Conservation (phyloP, 1,140 invertebrate genomes). For the Paraescarpia echinospica region DNA sequence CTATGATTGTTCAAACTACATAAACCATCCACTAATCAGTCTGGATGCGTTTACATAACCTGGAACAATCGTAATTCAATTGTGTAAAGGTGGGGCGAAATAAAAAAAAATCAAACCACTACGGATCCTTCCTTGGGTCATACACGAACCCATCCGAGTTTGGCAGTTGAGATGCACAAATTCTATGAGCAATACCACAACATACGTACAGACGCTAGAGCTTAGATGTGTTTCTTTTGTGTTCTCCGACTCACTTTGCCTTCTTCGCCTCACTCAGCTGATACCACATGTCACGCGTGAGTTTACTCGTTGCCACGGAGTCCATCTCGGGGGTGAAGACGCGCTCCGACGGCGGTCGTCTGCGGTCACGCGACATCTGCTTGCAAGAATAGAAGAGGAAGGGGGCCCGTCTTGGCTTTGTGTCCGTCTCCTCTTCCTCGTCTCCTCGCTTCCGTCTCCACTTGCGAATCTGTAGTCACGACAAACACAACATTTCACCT, state of each 20-base stretch:
- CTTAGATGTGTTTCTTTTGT: too few species aligned
- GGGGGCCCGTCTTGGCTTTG: background rate
- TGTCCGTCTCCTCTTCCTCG: background rate
- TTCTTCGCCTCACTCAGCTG: slow-evolving; percentile 38
- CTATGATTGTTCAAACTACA: background rate
- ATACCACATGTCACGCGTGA: slow-evolving; percentile 44
- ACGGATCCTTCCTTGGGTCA: too few species aligned
- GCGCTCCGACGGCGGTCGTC: background rate
- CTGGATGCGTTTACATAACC: too few species aligned
- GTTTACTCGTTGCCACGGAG: background rate
- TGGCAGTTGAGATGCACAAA: too few species aligned
- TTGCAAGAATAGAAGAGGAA: background rate
- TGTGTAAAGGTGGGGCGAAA: too few species aligned
- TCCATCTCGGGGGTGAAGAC: background rate
- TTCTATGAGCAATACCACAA: too few species aligned
- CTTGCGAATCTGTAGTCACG: background rate
- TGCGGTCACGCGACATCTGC: background rate
- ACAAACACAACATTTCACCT: too few species aligned
- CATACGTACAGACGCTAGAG: too few species aligned
- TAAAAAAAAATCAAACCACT: too few species aligned
- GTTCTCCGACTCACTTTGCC: slow-evolving; percentile 37
- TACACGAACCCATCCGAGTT: too few species aligned
- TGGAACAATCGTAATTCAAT: too few species aligned
- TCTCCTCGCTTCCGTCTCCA: background rate
- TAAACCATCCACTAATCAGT: too few species aligned